Base-by-base conservation (phyloP, 2,113 vertebrate genomes). In the Holacanthus passer region DNA sequence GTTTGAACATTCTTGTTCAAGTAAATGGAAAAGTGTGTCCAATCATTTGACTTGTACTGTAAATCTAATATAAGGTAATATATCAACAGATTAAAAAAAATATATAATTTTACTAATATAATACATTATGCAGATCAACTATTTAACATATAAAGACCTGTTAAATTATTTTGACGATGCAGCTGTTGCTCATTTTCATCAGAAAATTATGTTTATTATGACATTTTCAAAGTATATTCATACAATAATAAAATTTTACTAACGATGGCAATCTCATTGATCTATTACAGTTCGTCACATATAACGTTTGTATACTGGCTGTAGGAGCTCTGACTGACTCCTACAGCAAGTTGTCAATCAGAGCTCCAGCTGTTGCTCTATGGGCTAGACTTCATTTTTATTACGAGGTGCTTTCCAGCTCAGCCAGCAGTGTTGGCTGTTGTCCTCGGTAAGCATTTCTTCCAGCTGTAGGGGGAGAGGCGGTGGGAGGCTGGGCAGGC, bases 381-480 rank as follows among this genome's bases (percentile, higher is more conserved):
- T 62, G 22, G 16, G 32, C 12, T 31, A 3, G 45, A 60, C 22
- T 22, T 56, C 13, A 56, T 56, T 24, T 50, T 52, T n/a, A 52
- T 52, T 24, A n/a, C 16, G 19, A 13, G 24, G 24, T n/a, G 4
- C 1, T 45, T 5, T 59, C 27, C 47, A 47, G 22, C 39, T 84
- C 43, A 79, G 60, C 76, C 65, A 47, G 74, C 56, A 41, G 65
- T 14, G 80, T 52, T 55, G 1, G 58, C 39, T 64, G 55, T 78
- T 37, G 37, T 75, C 62, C 79, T 82, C 1, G 52, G 74, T 20
- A 86, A 45, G 77, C 93, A 94, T 64, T 84, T 91, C 82, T 88
- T 94, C 81, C 82, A 88, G 91, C 82, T 93, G 75, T 91, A 82
- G 11, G 85, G 71, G 16, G 91, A 90, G 43, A 94, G 74, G 20